Evolutionary conservation across 2,888 invertebrate species (phyloP).

Genomic region (Protula sp.): DNA sequence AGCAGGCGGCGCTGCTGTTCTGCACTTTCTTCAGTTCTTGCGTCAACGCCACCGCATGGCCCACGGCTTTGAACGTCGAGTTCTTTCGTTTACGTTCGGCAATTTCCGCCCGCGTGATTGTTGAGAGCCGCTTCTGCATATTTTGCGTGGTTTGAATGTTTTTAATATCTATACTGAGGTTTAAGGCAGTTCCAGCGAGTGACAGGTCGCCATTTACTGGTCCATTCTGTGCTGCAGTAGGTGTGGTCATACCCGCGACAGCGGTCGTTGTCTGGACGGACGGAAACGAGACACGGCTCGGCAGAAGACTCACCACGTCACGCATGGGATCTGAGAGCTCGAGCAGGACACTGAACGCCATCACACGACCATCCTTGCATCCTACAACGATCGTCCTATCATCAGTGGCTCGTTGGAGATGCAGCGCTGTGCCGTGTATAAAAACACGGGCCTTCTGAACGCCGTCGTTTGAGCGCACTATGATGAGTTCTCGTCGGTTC

Average conservation of each 20-base stretch:
- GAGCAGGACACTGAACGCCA: conserved; percentile 35
- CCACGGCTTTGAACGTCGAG: conserved; percentile 9
- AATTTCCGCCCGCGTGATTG: neutral
- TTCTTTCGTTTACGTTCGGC: neutral
- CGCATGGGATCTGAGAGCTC: conserved; percentile 33
- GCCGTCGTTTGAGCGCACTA: conserved; percentile 28
- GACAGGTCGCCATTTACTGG: neutral
- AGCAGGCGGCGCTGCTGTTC: conserved; percentile 3
- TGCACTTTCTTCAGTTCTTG: conserved; percentile 1
- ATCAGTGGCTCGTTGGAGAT: conserved; percentile 33
- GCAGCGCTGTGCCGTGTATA: conserved; percentile 35
- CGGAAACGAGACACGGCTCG: conserved; percentile 15
- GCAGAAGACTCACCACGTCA: conserved; percentile 32
- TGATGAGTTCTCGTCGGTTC: conserved; percentile 28
- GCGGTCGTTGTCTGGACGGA: neutral
- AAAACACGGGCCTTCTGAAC: conserved; percentile 22
- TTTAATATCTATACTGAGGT: neutral
- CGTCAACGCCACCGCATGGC: conserved; percentile 1
- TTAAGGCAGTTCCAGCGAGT: neutral
- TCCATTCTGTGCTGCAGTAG: neutral
- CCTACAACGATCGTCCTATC: conserved; percentile 41
- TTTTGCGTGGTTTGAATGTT: conserved; percentile 1
- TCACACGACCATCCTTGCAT: conserved; percentile 38
- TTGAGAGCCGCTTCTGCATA: conserved; percentile 6
- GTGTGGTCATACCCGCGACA: neutral